Evolutionary conservation across 2,888 invertebrate genomes (phyloP).

Genomic region (Parasteatoda lunata): DNA sequence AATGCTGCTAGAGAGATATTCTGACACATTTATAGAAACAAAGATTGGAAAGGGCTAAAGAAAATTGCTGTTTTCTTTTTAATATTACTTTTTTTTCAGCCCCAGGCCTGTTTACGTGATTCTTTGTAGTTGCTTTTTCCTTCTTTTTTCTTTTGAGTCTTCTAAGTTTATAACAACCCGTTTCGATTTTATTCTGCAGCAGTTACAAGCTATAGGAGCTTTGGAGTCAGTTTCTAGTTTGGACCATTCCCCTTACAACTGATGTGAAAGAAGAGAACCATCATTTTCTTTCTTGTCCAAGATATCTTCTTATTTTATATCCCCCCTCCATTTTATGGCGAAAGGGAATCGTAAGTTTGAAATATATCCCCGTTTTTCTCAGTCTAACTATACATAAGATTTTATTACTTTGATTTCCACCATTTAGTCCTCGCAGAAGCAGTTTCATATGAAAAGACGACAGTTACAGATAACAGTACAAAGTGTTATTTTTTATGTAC

Average conservation of each 20-base stretch:
- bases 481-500: too few relatives aligned
- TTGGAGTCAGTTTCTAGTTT: conserved; percentile 1
- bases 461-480: not conserved
- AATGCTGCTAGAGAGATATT: too few relatives aligned
- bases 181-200: not conserved
- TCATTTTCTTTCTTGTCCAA: not conserved
- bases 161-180: conserved; percentile 2
- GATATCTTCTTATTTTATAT: not conserved
- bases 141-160: not conserved
- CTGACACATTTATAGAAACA: too few relatives aligned
- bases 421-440: not conserved
- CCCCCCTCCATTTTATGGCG: not conserved
- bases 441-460: not conserved
- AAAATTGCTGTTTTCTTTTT: too few relatives aligned
- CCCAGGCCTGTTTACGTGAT: not conserved
- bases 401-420: conserved; percentile 17
- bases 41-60: too few relatives aligned
- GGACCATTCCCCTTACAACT: not conserved
- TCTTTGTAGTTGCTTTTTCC: not conserved
- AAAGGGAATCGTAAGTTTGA: conserved; percentile 2
- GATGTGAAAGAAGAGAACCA: conserved; percentile 3
- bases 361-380: conserved; percentile 5
- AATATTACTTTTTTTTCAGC: too few relatives aligned
- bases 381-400: not conserved
- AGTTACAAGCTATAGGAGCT: not conserved